Base-by-base conservation (phyloP, 2,888 invertebrate genomes). In the Bruchidius siliquastri region DNA sequence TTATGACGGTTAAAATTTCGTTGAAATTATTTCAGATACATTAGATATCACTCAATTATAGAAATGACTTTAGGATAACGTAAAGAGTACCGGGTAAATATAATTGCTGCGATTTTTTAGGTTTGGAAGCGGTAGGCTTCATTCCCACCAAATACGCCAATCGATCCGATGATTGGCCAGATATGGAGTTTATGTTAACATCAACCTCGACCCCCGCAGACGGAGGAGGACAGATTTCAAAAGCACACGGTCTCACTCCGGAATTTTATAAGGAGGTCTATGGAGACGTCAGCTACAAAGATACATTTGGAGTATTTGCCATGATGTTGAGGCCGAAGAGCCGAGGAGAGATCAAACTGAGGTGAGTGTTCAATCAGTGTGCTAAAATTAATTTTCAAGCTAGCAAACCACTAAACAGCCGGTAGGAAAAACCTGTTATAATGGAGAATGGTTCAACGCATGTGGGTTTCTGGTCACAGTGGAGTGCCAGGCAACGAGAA, bases 281-380 rank as follows among this genome's bases (percentile, higher is more conserved):
- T 81, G 87, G 89, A 0, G 90, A 91, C 77, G 90, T 96, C 2
- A 92, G 90, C 79, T 92, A 92, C 82, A 88, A 89, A 70, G 95
- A 96, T 82, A 92, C 94, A 0, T 94, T 94, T 81, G 94, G 94
- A 0, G 90, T 96, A 13, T 94, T 95, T 79, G 95, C 96, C 0
- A 95, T 96, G 95, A 92, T 96, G 90, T 85, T 98, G 81, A 89
- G 98, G 0, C 96, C 98, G 0, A 94, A 94, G 81, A 95, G 96
- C 74, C 89, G 92, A 4, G 98, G 98, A 0, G 90, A 90, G 79
- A 90, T 98, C 0, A 93, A 92, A 79, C 75, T 87, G 20, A 82
- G 84, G 78, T 78, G 74, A 13, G 49, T 13, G 18, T 49, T 30
- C n/a, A n/a, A n/a, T n/a, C n/a, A n/a, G n/a, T n/a, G n/a, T n/a